Evolutionary conservation across 2,797 vertebrate species (phyloP).

Genomic region (Macropodus opercularis): DNA sequence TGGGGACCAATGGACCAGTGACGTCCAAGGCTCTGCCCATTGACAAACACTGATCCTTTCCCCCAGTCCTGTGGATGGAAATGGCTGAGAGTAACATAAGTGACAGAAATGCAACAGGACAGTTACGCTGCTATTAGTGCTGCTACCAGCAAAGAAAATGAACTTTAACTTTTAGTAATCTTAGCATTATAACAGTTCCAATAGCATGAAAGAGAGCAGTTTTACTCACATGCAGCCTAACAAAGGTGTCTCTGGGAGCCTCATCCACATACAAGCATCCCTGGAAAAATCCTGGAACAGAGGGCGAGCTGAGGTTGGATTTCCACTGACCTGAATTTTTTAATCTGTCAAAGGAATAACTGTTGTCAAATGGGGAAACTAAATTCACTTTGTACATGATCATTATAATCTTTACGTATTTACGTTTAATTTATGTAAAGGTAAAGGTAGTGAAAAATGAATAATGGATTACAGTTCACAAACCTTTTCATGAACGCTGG

Average conservation of each 20-base stretch:
- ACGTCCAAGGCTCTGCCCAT: slow-evolving; percentile 90
- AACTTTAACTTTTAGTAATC: no score
- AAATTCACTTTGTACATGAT: background rate
- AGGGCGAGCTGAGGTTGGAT: slow-evolving; percentile 64
- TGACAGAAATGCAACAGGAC: background rate
- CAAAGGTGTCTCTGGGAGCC: slow-evolving; percentile 87
- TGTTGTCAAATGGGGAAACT: background rate
- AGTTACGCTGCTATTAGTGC: no score
- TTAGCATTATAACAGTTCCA: no score
- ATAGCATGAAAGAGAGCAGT: background rate
- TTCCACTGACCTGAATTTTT: slow-evolving; percentile 75
- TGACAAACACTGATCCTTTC: slow-evolving; percentile 91
- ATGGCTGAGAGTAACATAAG: slow-evolving; percentile 3
- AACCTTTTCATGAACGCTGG: slow-evolving; percentile 87
- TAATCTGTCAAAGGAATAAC: slow-evolving; percentile 75
- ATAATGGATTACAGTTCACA: slow-evolving; percentile 20
- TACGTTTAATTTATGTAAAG: no score
- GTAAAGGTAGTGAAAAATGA: no score
- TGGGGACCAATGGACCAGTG: slow-evolving; percentile 93
- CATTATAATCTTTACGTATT: background rate
- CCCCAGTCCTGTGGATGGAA: slow-evolving; percentile 85
- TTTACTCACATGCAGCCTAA: slow-evolving; percentile 84
- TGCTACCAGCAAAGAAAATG: no score
- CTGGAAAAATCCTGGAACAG: slow-evolving; percentile 86
- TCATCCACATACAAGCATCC: slow-evolving; percentile 78